phyloP scores from a whole-genome alignment of 2,888 invertebrate species.

The Boloria euphrosyne region DNA sequence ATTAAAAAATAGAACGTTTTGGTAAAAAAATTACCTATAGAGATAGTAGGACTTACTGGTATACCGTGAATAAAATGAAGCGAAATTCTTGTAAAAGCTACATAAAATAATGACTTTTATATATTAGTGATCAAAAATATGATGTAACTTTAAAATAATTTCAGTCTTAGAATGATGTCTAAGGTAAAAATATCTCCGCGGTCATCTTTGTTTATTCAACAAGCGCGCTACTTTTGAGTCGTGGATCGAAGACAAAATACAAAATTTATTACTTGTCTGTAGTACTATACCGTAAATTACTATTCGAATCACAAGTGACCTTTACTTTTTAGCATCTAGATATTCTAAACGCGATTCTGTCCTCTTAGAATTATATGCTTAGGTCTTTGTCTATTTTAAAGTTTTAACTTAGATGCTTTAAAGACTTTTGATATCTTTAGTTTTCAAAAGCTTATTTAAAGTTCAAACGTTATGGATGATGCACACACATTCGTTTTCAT shows the following conservation, averaged over 20 bases:
- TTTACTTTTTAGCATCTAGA: not conserved
- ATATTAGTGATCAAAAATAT: not conserved
- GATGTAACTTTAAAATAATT: not conserved
- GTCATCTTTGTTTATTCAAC: constrained; percentile 9
- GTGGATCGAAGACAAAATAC: not conserved
- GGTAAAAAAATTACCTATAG: too few relatives aligned
- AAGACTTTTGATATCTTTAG: too few relatives aligned
- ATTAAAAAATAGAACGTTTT: too few relatives aligned
- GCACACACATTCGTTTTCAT: too few relatives aligned
- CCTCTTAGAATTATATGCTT: not conserved
- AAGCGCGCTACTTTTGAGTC: not conserved
- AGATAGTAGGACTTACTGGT: too few relatives aligned
- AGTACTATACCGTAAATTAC: not conserved
- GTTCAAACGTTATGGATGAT: too few relatives aligned
- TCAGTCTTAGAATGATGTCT: not conserved
- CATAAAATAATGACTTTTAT: too few relatives aligned
- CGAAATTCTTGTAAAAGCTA: too few relatives aligned
- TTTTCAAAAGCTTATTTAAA: too few relatives aligned
- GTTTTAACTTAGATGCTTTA: too few relatives aligned
- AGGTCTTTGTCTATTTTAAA: not conserved
- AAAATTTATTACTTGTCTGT: not conserved
- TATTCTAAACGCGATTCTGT: not conserved
- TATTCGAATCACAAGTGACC: constrained; percentile 16
- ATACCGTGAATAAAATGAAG: too few relatives aligned
- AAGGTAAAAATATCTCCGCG: constrained; percentile 7